Evolutionary conservation across 2,113 vertebrate genomes (phyloP).

Genomic region (Abramis brama): DNA sequence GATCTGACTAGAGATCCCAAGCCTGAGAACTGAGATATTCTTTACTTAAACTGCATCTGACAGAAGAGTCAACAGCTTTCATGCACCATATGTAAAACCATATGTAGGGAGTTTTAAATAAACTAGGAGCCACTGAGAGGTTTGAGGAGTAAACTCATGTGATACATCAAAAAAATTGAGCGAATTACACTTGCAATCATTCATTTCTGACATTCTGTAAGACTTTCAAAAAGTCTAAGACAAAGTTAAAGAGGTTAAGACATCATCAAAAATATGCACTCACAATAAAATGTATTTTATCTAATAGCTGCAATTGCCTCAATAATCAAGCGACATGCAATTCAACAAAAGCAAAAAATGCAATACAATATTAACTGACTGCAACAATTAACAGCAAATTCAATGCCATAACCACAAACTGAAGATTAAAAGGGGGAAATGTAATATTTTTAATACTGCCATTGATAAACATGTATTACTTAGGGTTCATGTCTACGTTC

Average conservation of each 20-base stretch:
- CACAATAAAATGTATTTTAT: not conserved
- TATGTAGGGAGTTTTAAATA: not conserved
- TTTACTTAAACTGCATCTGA: not conserved
- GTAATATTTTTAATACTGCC: not conserved
- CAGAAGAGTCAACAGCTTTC: no score
- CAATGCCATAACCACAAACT: not conserved
- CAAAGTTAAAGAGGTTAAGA: not conserved
- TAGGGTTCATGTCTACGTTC: no score
- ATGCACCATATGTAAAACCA: not conserved
- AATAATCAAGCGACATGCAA: not conserved
- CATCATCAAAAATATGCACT: not conserved
- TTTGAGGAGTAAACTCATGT: not conserved
- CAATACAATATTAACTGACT: no score
- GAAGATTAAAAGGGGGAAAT: not conserved
- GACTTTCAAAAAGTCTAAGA: not conserved
- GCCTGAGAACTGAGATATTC: no score
- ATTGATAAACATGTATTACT: not conserved
- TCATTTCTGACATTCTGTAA: not conserved
- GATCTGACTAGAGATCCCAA: not conserved
- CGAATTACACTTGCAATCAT: not conserved
- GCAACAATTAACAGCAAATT: not conserved
- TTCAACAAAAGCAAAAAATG: not conserved
- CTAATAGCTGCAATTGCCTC: not conserved
- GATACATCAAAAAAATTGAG: not conserved
- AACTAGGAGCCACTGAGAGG: not conserved